A percentile compares a stretch with the other conserved stretches of the same genome.
Conservation (phyloP, 2,797 vertebrate species). For the Smutsia gigantea region DNA sequence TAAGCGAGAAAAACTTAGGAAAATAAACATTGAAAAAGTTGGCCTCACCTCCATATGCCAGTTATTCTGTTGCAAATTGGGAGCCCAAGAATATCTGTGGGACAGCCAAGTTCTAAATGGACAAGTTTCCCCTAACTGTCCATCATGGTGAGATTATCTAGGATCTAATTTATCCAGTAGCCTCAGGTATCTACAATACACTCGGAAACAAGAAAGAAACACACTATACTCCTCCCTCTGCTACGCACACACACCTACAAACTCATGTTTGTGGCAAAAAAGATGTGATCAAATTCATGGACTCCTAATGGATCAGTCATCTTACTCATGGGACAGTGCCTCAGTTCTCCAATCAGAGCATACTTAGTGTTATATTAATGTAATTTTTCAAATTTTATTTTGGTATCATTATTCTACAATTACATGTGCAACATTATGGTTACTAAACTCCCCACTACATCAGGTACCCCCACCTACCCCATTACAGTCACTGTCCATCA, state of each 20-base stretch:
- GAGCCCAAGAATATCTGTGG: neutral
- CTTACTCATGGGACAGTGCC: neutral
- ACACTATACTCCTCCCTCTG: neutral
- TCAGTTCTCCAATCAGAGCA: neutral
- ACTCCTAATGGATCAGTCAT: neutral
- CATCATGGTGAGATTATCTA: neutral
- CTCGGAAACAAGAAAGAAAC: neutral
- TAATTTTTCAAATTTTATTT: neutral
- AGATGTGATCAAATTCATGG: neutral
- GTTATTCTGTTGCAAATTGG: neutral
- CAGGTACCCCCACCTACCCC: no score
- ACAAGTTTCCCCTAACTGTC: neutral
- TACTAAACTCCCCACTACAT: no score
- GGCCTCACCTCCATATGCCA: neutral
- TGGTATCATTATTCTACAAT: no score
- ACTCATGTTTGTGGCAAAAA: neutral
- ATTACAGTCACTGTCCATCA: no score
- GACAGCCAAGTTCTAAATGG: neutral
- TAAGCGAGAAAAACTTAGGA: neutral
- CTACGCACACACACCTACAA: neutral
- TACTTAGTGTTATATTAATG: neutral
- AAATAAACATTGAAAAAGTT: neutral
- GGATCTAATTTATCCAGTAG: neutral
- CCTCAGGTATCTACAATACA: conserved; percentile 1
- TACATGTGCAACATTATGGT: no score